Percentiles rank a stretch among this genome's conserved stretches.
phyloP scores from a whole-genome alignment of 2,113 vertebrate species.

The Psettodes erumei region DNA sequence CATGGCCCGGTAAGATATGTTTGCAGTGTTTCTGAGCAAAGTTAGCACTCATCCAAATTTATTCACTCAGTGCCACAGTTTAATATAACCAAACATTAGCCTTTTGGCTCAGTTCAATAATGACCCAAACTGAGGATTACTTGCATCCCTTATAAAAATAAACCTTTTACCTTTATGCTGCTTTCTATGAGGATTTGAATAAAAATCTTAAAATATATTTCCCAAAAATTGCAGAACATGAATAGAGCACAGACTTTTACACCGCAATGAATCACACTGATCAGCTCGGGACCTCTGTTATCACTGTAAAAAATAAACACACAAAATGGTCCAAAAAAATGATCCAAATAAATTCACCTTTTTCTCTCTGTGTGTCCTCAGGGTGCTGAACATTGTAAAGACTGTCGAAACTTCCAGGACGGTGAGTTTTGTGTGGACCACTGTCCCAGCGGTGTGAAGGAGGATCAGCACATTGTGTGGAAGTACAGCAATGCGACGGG shows the following conservation, averaged over 20 bases:
- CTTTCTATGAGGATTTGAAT: too few relatives aligned
- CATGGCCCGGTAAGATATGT: conserved; percentile 85
- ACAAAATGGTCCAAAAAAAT: too few relatives aligned
- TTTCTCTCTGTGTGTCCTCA: conserved; percentile 57
- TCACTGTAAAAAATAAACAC: too few relatives aligned
- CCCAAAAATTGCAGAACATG: too few relatives aligned
- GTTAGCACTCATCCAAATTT: not conserved
- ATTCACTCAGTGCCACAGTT: not conserved
- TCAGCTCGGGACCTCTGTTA: not conserved
- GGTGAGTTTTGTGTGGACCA: conserved; percentile 87
- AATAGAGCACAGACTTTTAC: too few relatives aligned
- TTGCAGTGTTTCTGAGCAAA: too few relatives aligned
- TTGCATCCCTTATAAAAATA: too few relatives aligned
- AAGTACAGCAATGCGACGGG: conserved; percentile 89
- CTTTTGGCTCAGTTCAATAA: not conserved
- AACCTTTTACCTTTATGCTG: too few relatives aligned
- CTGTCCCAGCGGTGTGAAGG: conserved; percentile 92
- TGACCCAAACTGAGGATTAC: too few relatives aligned
- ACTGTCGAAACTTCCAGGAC: conserved; percentile 89
- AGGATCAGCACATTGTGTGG: conserved; percentile 91
- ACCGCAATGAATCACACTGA: too few relatives aligned
- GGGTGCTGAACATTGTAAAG: conserved; percentile 88
- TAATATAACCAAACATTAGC: too few relatives aligned
- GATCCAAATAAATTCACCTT: not conserved
- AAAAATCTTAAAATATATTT: too few relatives aligned